Conservation (phyloP, 92 coral and sea anemone genomes). For the Hydrozoanthus gracilis region DNA sequence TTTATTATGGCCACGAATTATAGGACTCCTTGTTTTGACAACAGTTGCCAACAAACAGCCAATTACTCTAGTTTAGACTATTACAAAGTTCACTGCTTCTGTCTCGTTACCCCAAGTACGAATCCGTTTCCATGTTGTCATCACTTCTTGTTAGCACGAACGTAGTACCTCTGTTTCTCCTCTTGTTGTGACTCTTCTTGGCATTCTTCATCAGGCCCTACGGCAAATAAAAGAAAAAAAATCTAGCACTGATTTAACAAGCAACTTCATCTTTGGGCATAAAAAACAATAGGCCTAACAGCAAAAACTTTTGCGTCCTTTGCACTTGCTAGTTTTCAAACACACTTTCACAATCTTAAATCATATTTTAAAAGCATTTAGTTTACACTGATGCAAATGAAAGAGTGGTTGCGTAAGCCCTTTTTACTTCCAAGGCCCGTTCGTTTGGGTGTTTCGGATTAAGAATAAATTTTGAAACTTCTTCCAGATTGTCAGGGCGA, state of each 20-base stretch:
- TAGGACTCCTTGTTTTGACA: no score
- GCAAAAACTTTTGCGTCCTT: not conserved
- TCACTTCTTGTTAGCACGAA: constrained; percentile 16
- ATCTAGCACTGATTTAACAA: not conserved
- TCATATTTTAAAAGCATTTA: not conserved
- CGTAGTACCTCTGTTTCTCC: not conserved
- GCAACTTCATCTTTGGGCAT: not conserved
- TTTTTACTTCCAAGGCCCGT: not conserved
- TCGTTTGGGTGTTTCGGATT: not conserved
- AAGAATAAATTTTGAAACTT: not conserved
- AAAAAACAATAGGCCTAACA: not conserved
- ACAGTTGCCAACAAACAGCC: no score
- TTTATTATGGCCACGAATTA: no score
- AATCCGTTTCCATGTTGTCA: not conserved
- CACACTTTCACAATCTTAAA: not conserved
- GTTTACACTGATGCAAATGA: not conserved
- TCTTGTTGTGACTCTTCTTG: constrained; percentile 3
- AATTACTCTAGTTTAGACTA: not conserved
- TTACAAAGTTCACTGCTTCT: not conserved
- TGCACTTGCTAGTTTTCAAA: not conserved
- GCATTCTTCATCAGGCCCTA: not conserved
- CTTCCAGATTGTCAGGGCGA: no score
- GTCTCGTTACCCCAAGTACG: not conserved
- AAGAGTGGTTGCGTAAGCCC: not conserved
- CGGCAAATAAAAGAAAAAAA: not conserved